Evolutionary conservation across 2,113 vertebrate species (phyloP).

Genomic region (Myotis yumanensis): DNA sequence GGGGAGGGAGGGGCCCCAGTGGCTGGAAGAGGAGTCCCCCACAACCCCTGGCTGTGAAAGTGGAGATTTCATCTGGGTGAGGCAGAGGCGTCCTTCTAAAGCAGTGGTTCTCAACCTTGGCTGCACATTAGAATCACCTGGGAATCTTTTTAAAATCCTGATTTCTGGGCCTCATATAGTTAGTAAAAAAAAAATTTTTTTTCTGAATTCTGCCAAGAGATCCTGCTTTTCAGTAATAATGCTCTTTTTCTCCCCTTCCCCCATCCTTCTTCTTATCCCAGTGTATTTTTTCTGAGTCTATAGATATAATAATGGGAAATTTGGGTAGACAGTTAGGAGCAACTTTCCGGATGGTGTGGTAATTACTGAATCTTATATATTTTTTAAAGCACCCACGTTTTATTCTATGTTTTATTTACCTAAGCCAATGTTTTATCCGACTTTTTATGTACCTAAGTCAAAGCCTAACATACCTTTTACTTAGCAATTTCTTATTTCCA

Average conservation of each 20-base stretch:
- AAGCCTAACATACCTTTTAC: neutral
- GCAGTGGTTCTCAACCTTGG: too few relatives aligned
- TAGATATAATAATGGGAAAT: neutral
- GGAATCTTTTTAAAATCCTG: too few relatives aligned
- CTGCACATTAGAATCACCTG: too few relatives aligned
- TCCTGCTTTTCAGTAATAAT: neutral
- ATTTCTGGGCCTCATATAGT: neutral
- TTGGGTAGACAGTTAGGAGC: fast-evolving
- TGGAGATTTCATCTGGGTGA: neutral
- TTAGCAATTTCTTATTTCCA: slow-evolving; percentile 41
- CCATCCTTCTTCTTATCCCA: neutral
- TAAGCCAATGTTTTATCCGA: neutral
- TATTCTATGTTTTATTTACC: neutral
- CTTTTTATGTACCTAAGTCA: neutral
- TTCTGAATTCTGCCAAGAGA: neutral
- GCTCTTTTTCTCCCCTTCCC: neutral
- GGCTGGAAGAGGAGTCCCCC: neutral
- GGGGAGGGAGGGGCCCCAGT: too few relatives aligned
- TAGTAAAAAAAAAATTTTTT: neutral
- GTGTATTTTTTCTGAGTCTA: neutral
- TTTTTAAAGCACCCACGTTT: neutral
- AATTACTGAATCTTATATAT: neutral
- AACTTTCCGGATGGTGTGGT: neutral
- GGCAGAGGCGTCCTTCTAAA: too few relatives aligned
- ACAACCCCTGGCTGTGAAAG: neutral